Percentiles rank a stretch among this genome's conserved stretches.
phyloP scores from a whole-genome alignment of 1,140 invertebrate species.

The Atopsyche davidsoni region DNA sequence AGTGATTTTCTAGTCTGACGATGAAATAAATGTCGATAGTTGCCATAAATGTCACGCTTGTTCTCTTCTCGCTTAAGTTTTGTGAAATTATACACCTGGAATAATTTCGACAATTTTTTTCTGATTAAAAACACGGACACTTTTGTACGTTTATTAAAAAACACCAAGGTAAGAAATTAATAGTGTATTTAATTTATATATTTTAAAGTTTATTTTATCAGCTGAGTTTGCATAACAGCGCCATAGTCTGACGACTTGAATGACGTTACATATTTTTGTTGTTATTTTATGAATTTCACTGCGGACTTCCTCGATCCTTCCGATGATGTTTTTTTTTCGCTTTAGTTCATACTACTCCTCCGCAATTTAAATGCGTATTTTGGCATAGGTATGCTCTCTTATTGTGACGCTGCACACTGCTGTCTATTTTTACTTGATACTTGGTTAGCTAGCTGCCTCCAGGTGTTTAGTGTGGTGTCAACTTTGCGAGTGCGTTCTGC shows the following conservation, averaged over 20 bases:
- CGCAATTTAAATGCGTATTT: conserved; percentile 18
- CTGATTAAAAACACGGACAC: no score
- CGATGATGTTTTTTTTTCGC: neutral
- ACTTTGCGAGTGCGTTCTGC: conserved; percentile 23
- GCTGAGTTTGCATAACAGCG: neutral
- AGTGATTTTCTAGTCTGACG: no score
- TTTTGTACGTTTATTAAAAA: neutral
- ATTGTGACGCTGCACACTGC: conserved; percentile 29
- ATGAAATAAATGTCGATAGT: no score
- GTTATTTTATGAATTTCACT: no score
- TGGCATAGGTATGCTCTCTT: conserved; percentile 17
- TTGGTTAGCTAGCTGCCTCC: conserved; percentile 18
- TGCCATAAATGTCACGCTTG: no score
- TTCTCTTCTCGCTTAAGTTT: no score
- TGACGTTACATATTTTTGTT: no score
- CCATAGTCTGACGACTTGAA: no score
- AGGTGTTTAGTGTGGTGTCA: conserved; percentile 23
- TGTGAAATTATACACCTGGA: no score
- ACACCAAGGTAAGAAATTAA: neutral
- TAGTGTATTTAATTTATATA: neutral
- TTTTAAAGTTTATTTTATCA: neutral
- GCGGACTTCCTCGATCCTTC: no score
- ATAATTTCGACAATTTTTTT: no score
- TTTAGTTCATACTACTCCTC: conserved; percentile 12
- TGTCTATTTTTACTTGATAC: conserved; percentile 29